Base-by-base conservation (phyloP, 92 coral and sea anemone genomes). In the Parazoanthus atlanticus region DNA sequence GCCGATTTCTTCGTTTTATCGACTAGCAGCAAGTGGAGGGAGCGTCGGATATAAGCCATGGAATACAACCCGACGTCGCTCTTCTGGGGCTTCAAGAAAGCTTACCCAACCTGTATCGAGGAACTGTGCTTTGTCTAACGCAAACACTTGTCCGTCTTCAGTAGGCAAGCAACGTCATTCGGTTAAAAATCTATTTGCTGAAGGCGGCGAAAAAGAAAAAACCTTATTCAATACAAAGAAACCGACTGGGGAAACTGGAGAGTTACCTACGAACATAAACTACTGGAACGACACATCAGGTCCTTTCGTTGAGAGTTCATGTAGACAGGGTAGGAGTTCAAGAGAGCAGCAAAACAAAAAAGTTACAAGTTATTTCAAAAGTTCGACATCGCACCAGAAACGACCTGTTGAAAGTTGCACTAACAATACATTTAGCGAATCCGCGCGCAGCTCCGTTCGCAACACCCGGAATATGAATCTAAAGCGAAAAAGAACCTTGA, bases 1-100 rank as follows among this genome's bases (percentile, higher is more conserved):
- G 98, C 98, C 98, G 43, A 95, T 95, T 86, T 95, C 98, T 43
- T 95, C 98, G 30, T 91, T 90, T 82, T 91, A 93, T 81, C 93
- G 96, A 52, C 89, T 92, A 65, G 65, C 78, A 17, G 64, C 76
- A 3, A 40, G 41, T 15, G 8, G 26, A 34, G 52, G 30, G 6
- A 7, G 11, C n/a, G 1, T 19, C n/a, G 56, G 70, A n/a, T 47
- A 43, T 1, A 84, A 71, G 78, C 66, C 65, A 70, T 84, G 87
- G 87, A 69, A 17, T 16, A 69, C 87, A 33, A 84, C 87, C 30
- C 26, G 32, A 43, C 66, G 66, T 36, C 87, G 78, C 6, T 74
- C 32, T 5, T 56, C 72, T 30, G 21, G 28, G 28, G 43, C 72
- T 8, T 43, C 16, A 16, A 29, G 67, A 69, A 84, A 67, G 19